These are phyloP conservation scores for Ranitomeya variabilis DNA, from an alignment of 2,113 vertebrate genomes.

Conservation along the genomic window DNA sequence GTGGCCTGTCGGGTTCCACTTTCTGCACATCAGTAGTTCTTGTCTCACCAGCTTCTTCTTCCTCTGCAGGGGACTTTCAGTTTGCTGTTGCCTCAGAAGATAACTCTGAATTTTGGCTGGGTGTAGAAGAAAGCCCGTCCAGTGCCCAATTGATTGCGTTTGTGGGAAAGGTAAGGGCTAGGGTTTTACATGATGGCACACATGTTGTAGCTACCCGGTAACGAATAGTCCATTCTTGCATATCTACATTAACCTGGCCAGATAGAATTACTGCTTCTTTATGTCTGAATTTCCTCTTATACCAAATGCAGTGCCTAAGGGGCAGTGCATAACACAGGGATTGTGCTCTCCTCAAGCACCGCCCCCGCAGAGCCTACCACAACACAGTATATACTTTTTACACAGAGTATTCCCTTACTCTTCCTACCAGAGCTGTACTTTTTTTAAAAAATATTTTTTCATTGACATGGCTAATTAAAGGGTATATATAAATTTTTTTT, in stretches of 20 bases:
- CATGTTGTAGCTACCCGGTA: not conserved
- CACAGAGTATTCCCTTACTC: no score
- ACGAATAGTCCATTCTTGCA: no score
- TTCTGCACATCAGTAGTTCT: no score
- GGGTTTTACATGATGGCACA: not conserved
- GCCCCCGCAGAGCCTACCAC: no score
- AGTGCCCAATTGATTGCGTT: constrained; percentile 85
- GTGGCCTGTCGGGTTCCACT: not conserved
- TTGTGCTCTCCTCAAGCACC: no score
- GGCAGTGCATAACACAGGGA: no score
- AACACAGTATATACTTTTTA: no score
- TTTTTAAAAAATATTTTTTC: no score
- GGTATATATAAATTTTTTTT: no score
- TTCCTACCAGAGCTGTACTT: no score
- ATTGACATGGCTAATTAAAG: no score
- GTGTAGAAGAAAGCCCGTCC: constrained; percentile 85
- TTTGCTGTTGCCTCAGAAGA: constrained; percentile 96
- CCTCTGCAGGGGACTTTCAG: constrained; percentile 87
- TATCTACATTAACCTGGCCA: not conserved
- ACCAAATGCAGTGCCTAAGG: no score
- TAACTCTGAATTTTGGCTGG: constrained; percentile 98
- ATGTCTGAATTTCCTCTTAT: not conserved
- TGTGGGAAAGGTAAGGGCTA: constrained; percentile 84
- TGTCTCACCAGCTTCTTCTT: not conserved
- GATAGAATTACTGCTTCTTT: not conserved